Conservation (phyloP, 2,797 vertebrate species). For the Sebastes iracundus region DNA sequence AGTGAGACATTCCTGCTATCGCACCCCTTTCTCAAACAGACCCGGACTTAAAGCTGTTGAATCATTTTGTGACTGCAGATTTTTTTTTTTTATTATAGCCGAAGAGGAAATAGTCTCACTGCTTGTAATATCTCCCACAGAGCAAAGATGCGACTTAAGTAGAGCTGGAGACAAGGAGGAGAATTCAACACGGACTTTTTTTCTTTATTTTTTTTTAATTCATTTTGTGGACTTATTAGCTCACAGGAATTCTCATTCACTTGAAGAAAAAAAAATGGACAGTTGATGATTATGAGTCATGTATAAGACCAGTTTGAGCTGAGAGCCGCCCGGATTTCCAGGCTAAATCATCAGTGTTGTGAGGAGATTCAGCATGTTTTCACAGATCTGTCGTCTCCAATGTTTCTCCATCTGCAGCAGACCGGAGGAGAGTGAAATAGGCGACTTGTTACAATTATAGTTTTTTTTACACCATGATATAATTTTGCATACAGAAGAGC, state of each 20-base stretch:
- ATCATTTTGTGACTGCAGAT: conserved; percentile 65
- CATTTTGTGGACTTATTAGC: conserved; percentile 55
- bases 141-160: conserved; percentile 65
- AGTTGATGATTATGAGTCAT: conserved; percentile 58
- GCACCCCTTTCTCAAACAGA: conserved; percentile 58
- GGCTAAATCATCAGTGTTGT: conserved; percentile 67
- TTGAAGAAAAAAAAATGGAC: conserved; percentile 77
- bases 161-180: conserved; percentile 53
- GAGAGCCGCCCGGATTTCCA: conserved; percentile 72
- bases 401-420: conserved; percentile 68
- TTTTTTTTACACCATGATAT: conserved; percentile 50
- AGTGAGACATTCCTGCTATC: conserved; percentile 68
- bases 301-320: conserved; percentile 58
- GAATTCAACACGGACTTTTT: conserved; percentile 65
- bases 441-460: conserved; percentile 70
- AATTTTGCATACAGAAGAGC: conserved; percentile 37
- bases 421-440: conserved; percentile 73
- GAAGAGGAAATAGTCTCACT: conserved; percentile 54
- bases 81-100: conserved; percentile 15
- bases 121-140: conserved; percentile 42
- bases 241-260: conserved; percentile 57
- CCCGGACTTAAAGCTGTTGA: conserved; percentile 69
- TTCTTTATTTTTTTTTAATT: no score
- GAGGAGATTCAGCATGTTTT: conserved; percentile 76
- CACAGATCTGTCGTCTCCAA: conserved; percentile 54